Evolutionary conservation across 2,888 invertebrate species (phyloP).

Genomic region (Netelia melanura): DNA sequence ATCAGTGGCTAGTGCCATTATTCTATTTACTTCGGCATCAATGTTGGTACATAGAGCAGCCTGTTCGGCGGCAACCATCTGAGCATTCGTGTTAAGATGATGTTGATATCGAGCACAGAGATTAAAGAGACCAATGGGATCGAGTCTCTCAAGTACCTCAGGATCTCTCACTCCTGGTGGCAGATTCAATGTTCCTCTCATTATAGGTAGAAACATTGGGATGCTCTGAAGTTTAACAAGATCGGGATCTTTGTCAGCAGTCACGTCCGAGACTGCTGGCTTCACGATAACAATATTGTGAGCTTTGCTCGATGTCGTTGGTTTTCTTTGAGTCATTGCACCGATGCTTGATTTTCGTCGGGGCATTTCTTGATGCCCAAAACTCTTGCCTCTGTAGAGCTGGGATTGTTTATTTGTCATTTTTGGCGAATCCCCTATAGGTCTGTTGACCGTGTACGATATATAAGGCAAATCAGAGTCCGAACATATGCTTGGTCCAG

Average conservation of each 20-base stretch:
- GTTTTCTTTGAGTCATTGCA: constrained; percentile 74
- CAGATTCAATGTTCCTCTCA: constrained; percentile 94
- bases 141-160: constrained; percentile 93
- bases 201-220: constrained; percentile 96
- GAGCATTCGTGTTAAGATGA: constrained; percentile 93
- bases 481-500: constrained; percentile 95
- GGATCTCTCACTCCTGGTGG: constrained; percentile 93
- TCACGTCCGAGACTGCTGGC: constrained; percentile 88
- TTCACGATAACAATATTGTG: constrained; percentile 93
- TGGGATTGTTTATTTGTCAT: constrained; percentile 87
- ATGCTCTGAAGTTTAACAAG: constrained; percentile 91
- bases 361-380: constrained; percentile 78
- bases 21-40: constrained; percentile 90
- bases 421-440: constrained; percentile 96
- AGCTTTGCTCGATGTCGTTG: constrained; percentile 81
- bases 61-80: constrained; percentile 93
- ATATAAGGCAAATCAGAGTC: constrained; percentile 96
- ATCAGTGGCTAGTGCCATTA: constrained; percentile 91
- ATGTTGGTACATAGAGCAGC: constrained; percentile 90
- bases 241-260: constrained; percentile 91
- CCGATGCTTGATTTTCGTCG: constrained; percentile 78
- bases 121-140: constrained; percentile 89
- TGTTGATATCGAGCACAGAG: constrained; percentile 93
- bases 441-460: constrained; percentile 95
- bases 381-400: constrained; percentile 80